These are phyloP conservation scores for Sycophila texana DNA, from an alignment of 2,888 invertebrate species.

Conservation along the genomic window DNA sequence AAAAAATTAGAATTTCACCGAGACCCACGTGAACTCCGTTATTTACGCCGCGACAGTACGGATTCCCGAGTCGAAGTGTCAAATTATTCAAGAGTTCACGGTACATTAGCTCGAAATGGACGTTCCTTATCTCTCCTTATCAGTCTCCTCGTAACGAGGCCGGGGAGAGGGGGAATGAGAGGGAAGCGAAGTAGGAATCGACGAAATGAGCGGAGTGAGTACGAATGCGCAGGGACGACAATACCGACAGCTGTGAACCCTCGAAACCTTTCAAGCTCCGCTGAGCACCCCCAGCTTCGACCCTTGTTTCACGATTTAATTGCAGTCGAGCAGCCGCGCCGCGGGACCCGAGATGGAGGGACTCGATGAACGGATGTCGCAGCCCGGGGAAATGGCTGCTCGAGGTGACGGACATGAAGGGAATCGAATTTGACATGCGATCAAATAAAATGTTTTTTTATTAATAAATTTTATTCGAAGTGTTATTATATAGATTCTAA, in stretches of 20 bases:
- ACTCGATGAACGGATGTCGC: conserved; percentile 43
- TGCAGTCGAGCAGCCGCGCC: conserved; percentile 56
- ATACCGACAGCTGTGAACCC: conserved; percentile 59
- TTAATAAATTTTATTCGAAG: background rate
- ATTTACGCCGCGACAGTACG: background rate
- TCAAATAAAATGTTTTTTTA: conserved; percentile 19
- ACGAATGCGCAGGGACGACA: conserved; percentile 47
- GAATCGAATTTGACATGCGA: conserved; percentile 45
- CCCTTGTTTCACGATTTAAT: conserved; percentile 68
- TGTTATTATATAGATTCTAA: background rate
- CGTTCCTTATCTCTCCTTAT: conserved; percentile 40
- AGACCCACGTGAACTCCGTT: background rate
- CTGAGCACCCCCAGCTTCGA: conserved; percentile 54
- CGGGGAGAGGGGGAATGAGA: conserved; percentile 14
- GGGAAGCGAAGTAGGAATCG: conserved; percentile 8
- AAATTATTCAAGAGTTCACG: conserved; percentile 40
- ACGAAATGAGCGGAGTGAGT: conserved; percentile 21
- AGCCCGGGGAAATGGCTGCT: conserved; percentile 21
- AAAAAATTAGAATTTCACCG: conserved; percentile 35
- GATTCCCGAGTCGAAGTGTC: background rate
- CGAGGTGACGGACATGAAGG: conserved; percentile 11
- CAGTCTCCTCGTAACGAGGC: background rate
- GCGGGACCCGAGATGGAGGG: conserved; percentile 13
- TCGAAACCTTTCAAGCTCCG: conserved; percentile 51
- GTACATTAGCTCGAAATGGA: background rate